Evolutionary conservation across 2,113 vertebrate species (phyloP), one percentile per base, ranked within the genome.

Genomic region (Noturus placidus): DNA sequence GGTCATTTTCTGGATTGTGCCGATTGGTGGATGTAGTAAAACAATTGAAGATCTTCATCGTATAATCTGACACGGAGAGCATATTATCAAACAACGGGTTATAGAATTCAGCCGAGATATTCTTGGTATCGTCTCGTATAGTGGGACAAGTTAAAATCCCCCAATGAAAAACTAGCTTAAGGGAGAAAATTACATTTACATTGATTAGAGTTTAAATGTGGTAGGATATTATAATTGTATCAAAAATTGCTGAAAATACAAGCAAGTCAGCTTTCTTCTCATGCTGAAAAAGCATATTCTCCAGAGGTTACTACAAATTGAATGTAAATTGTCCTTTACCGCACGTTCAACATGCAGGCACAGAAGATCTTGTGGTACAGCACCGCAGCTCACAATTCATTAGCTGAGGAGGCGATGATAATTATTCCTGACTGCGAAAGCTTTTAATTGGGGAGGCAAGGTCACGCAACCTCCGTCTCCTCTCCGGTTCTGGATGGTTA

Each of bases 361-460:
- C 56, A n/a, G 61, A 22, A 17, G 5, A 56, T 76, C 67, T 61
- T 77, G 86, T 30, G 69, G 84, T 65, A 83, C 76, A 65, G 50
- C 56, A 72, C 79, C 11, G 27, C 63, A 33, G 70, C 82, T 82
- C 25, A 65, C n/a, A 61, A 83, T 87, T 86, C 85, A 79, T 86
- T 83, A 87, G 83, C 69, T 86, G 54, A 76, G 84, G 78, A 56
- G 81, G 50, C n/a, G 57, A 38, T 76, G 15, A n/a, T 89, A 65
- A 90, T 88, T 89, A 88, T 88, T 89, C 67, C 86, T 87, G 38
- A 35, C 86, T 61, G 61, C 11, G 63, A 76, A 84, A 77, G 87
- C 87, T 87, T 86, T 89, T 91, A 91, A 91, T 90, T 90, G 88
- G 82, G 56, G 63, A 88, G 79, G 82, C 88, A 90, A 90, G 90